Evolutionary conservation across 2,888 invertebrate genomes (phyloP), one percentile per base, ranked within the genome.

Genomic region (Geophilus truncorum): DNA sequence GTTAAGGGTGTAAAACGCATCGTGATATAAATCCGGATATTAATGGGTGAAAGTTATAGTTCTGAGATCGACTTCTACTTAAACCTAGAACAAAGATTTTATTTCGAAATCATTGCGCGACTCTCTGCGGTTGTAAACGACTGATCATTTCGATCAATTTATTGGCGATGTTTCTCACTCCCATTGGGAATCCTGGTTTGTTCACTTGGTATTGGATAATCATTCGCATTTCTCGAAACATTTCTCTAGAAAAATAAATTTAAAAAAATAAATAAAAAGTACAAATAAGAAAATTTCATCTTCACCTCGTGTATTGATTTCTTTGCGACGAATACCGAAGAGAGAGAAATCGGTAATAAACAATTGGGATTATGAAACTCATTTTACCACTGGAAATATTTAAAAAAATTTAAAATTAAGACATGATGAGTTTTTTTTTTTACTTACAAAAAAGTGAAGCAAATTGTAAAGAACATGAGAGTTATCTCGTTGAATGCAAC

Each of bases 291-390:
- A 9, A 76, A 76, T 28, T 25, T 18, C 5, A 15, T 36, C 3
- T 21, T 45, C 12, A 96, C 86, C 96, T 92, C 80, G 96, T 96
- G 89, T 95, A 96, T 0, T 98, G 97, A 90, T 99, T 99, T 84
- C 99, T 92, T 81, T 96, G 91, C 6, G 98, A 98, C 82, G 93
- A 90, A 89, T 98, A 97, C 82, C 99, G 92, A 87, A 96, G 91
- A 82, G 93, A 91, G 85, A 99, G 89, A 89, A 99, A 99, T 87
- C 98, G 95, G 89, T 97, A 98, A 90, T 98, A 99, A 85, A 97
- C 92, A 88, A 99, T 94, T 75, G 98, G 97, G 15, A 97, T 94
- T 85, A 98, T 89, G 81, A 98, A 89, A 32, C 94, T 94, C 85
- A 94, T 94, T 88, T 93, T 92, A 32, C 97, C 97, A 88, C 97